These are phyloP conservation scores for Scyliorhinus canicula DNA, from an alignment of 2,797 vertebrate genomes.

Conservation along the genomic window DNA sequence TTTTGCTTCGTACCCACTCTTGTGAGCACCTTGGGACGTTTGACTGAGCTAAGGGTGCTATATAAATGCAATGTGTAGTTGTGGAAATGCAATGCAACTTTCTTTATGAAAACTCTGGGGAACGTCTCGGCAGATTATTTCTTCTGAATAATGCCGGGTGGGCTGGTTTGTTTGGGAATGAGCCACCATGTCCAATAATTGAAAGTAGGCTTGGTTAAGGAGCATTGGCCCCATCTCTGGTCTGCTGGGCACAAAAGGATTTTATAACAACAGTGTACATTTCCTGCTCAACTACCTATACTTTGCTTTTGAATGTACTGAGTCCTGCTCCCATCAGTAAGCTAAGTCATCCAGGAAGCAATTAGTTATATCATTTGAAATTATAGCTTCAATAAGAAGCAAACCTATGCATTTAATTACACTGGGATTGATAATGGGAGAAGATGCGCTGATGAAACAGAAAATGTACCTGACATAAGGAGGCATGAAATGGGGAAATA, in stretches of 20 bases:
- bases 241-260: background rate
- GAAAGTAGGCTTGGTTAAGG: background rate
- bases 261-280: background rate
- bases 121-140: background rate
- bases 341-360: background rate
- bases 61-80: background rate
- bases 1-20: background rate
- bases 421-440: background rate
- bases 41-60: background rate
- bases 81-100: background rate
- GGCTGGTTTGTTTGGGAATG: background rate
- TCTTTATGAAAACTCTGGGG: background rate
- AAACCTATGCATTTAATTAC: background rate
- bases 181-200: background rate
- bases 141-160: background rate
- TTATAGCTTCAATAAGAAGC: background rate
- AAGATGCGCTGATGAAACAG: background rate
- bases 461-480: background rate
- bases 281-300: background rate
- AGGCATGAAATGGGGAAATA: background rate
- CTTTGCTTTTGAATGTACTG: background rate
- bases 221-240: background rate
- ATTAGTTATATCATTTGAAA: conserved; percentile 20
- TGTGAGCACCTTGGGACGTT: background rate
- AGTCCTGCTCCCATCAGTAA: background rate